phyloP scores from a whole-genome alignment of 2,113 vertebrate species.

The Zeus faber region DNA sequence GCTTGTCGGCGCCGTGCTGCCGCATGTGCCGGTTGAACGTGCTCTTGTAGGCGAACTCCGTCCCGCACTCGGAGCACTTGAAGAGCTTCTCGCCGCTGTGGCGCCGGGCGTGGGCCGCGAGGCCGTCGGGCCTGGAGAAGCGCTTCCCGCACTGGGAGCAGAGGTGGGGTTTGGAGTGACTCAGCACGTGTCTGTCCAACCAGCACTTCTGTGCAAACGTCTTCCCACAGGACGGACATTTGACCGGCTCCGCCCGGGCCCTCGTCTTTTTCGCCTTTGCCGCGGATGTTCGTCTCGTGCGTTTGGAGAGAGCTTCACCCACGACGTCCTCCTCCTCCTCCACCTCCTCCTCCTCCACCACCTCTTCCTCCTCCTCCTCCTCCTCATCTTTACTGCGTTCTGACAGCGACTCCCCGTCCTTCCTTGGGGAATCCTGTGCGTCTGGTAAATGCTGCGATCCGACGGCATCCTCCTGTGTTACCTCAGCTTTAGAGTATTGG shows the following conservation, averaged over 20 bases:
- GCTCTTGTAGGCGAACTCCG: conserved; percentile 46
- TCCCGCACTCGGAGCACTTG: conserved; percentile 47
- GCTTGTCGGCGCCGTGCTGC: conserved; percentile 24
- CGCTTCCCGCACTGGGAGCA: conserved; percentile 54
- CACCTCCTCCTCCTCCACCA: neutral
- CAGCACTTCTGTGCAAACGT: conserved; percentile 46
- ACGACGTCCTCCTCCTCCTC: neutral
- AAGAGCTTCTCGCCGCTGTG: conserved; percentile 55
- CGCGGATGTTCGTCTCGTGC: neutral
- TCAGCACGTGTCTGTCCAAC: conserved; percentile 48
- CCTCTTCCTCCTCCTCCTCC: neutral
- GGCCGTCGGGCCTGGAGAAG: conserved; percentile 30
- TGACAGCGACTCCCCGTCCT: neutral
- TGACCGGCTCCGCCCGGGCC: conserved; percentile 4
- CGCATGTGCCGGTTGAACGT: conserved; percentile 49
- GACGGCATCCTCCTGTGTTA: neutral
- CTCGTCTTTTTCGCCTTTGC: neutral
- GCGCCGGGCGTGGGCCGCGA: conserved; percentile 30
- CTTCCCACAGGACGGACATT: conserved; percentile 53
- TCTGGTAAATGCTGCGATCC: neutral
- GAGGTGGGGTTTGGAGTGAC: conserved; percentile 49
- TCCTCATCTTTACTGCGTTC: neutral
- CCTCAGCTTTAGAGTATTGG: no score
- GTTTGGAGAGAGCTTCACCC: neutral
- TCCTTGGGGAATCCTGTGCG: neutral